Conservation (phyloP, 1,140 invertebrate species). For the Dendrolimus punctatus region DNA sequence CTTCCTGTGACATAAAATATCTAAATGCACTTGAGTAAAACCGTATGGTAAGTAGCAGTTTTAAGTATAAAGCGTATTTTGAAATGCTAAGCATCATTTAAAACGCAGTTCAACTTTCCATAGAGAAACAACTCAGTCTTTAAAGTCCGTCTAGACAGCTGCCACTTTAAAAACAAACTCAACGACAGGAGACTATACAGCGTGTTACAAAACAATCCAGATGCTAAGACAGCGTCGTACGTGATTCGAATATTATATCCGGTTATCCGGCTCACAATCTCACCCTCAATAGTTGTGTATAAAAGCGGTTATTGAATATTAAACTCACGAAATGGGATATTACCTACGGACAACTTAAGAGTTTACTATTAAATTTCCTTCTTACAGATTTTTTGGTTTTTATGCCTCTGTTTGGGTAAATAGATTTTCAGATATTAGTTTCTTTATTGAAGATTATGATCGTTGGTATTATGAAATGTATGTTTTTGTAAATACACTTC, state of each 20-base stretch:
- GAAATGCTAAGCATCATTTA: too few species aligned
- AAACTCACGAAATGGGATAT: constrained; percentile 29
- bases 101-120: too few species aligned
- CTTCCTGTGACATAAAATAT: too few species aligned
- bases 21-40: too few species aligned
- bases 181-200: constrained; percentile 24
- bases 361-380: constrained; percentile 15
- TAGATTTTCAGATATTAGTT: too few species aligned
- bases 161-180: constrained; percentile 48
- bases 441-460: too few species aligned
- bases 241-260: constrained; percentile 34
- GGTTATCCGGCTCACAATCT: constrained; percentile 9
- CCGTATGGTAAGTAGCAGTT: too few species aligned
- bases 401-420: too few species aligned
- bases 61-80: neutral
- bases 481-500: too few species aligned
- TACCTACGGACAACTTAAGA: constrained; percentile 20
- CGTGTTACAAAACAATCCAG: constrained; percentile 56
- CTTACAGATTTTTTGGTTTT: neutral
- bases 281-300: constrained; percentile 28
- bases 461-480: too few species aligned
- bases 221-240: constrained; percentile 44
- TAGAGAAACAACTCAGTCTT: neutral
- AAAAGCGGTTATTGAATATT: constrained; percentile 47
- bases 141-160: constrained; percentile 24